Conservation (phyloP, 92 coral and sea anemone genomes). For the Paramuricea clavata region DNA sequence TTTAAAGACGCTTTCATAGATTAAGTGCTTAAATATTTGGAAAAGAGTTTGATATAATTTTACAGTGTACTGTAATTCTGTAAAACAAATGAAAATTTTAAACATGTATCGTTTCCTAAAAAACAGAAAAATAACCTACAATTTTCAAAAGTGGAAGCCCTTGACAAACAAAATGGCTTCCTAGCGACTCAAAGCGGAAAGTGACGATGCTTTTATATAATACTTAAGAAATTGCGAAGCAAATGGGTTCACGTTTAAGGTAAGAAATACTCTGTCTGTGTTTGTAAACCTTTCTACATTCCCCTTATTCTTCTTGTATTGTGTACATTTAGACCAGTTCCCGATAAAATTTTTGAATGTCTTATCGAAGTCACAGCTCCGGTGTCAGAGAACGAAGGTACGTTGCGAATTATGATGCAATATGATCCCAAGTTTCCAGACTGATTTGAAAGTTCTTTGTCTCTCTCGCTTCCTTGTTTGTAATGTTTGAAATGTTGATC, state of each 20-base stretch:
- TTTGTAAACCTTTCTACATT: not conserved
- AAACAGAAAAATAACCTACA: not conserved
- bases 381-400: constrained; percentile 36
- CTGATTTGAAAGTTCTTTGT: not conserved
- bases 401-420: not conserved
- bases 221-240: constrained; percentile 24
- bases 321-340: constrained; percentile 72
- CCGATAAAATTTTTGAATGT: constrained; percentile 89
- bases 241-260: constrained; percentile 98
- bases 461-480: not conserved
- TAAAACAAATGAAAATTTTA: too few relatives aligned
- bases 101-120: too few relatives aligned
- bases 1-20: too few relatives aligned
- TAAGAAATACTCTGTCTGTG: constrained; percentile 24
- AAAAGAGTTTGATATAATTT: too few relatives aligned
- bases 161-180: constrained; percentile 67
- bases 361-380: constrained; percentile 95
- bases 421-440: constrained; percentile 4
- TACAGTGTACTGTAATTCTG: too few relatives aligned
- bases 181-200: constrained; percentile 52
- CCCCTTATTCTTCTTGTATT: constrained; percentile 10
- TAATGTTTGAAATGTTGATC: not conserved
- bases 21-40: too few relatives aligned
- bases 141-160: constrained; percentile 36
- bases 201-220: constrained; percentile 16